Percentiles rank a stretch among this genome's conserved stretches.
Evolutionary conservation across 2,797 vertebrate genomes (phyloP).

Genomic region (Momotus momota): DNA sequence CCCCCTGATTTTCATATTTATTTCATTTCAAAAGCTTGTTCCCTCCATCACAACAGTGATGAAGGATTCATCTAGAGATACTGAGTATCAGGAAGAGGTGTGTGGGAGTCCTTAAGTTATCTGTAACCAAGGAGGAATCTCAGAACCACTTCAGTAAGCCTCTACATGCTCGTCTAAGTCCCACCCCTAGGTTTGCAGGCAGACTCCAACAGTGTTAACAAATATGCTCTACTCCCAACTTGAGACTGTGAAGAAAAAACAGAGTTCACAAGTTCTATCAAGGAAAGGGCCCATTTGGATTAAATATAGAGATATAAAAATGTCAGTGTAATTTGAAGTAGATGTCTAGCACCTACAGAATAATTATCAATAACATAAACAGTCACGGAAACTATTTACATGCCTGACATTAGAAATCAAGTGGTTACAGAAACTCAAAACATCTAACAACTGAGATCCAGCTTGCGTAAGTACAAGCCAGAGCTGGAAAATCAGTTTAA

Average conservation of each 20-base stretch:
- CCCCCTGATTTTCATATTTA: background rate
- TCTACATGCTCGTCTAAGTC: background rate
- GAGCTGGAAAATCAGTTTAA: background rate
- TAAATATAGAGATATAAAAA: background rate
- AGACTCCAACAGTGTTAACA: background rate
- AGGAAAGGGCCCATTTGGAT: background rate
- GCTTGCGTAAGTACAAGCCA: fast-evolving
- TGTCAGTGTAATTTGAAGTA: background rate
- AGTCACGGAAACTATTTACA: background rate
- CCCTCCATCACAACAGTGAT: background rate
- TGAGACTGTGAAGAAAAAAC: too few relatives aligned
- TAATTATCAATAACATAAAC: background rate
- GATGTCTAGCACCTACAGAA: background rate
- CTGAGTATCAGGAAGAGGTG: background rate
- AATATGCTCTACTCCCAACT: background rate
- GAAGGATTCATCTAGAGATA: background rate
- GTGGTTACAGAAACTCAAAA: background rate
- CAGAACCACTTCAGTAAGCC: background rate
- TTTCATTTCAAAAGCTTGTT: background rate
- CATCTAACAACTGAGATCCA: background rate
- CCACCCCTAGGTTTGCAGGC: background rate
- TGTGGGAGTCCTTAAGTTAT: background rate
- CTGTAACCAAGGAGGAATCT: background rate
- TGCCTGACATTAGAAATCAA: background rate
- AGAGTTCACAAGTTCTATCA: background rate